Percentiles rank a stretch among this genome's conserved stretches.
Evolutionary conservation across 2,797 vertebrate species (phyloP).

Genomic region (Melanotaenia boesemani): DNA sequence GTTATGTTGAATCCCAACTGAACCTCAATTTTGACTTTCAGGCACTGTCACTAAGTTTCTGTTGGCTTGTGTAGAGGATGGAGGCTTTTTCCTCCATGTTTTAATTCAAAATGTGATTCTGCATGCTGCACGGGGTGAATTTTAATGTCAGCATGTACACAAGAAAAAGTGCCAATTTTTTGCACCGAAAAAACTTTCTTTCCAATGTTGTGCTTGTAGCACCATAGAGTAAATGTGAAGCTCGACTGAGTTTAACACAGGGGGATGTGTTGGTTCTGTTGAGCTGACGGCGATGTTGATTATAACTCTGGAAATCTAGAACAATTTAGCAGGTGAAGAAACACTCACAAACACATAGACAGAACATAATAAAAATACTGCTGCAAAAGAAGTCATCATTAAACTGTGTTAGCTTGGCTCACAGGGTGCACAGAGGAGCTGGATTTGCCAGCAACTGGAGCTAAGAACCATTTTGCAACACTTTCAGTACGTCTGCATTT

Average conservation of each 20-base stretch:
- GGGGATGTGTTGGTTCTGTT: background rate
- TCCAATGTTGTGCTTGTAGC: background rate
- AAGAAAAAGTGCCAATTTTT: too few species aligned
- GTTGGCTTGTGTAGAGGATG: constrained; percentile 7
- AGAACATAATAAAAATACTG: background rate
- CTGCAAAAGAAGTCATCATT: background rate
- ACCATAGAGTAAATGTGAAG: background rate
- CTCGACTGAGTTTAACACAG: background rate
- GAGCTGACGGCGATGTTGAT: background rate
- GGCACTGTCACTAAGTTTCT: constrained; percentile 29
- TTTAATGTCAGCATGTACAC: background rate
- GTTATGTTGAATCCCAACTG: constrained; percentile 34
- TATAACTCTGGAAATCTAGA: background rate
- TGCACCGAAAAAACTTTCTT: background rate
- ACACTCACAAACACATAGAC: background rate
- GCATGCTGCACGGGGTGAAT: constrained; percentile 4
- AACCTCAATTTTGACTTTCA: constrained; percentile 55
- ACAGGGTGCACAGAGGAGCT: background rate
- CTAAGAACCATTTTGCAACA: background rate
- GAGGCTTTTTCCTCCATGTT: constrained; percentile 11
- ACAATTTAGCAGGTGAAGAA: background rate
- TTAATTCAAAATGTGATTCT: constrained; percentile 12
- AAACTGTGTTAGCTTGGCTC: background rate
- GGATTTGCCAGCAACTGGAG: background rate
- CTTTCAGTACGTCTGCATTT: background rate